phyloP scores from a whole-genome alignment of 2,113 vertebrate species.

The Albula glossodonta region DNA sequence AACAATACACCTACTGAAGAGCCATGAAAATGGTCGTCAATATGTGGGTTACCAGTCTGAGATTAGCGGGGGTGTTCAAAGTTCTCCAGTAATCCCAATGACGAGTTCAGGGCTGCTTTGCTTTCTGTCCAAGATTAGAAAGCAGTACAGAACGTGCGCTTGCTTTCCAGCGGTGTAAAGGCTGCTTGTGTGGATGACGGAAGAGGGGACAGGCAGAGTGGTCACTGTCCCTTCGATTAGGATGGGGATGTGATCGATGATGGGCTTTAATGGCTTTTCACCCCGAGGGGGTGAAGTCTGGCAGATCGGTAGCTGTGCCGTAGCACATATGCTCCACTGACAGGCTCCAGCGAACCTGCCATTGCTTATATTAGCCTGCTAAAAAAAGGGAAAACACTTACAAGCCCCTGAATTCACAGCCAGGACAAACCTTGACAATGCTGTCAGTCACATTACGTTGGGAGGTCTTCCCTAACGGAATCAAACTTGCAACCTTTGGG shows the following conservation, averaged over 20 bases:
- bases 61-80: neutral
- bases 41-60: neutral
- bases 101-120: neutral
- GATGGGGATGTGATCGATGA: neutral
- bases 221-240: slow-evolving; percentile 3
- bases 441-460: no score
- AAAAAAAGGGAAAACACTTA: no score
- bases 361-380: no score
- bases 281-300: neutral
- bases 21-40: neutral
- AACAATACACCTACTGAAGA: neutral
- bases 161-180: neutral
- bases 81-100: neutral
- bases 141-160: neutral
- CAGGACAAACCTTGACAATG: no score
- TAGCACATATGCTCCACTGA: neutral
- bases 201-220: neutral
- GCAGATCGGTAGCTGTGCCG: neutral
- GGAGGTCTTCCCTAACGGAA: no score
- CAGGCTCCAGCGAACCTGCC: no score
- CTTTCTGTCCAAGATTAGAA: neutral
- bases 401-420: no score
- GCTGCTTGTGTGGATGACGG: neutral
- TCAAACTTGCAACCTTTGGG: no score
- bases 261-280: neutral